These are phyloP conservation scores for Oryzias sinensis DNA, from an alignment of 2,797 vertebrate species.

Conservation along the genomic window DNA sequence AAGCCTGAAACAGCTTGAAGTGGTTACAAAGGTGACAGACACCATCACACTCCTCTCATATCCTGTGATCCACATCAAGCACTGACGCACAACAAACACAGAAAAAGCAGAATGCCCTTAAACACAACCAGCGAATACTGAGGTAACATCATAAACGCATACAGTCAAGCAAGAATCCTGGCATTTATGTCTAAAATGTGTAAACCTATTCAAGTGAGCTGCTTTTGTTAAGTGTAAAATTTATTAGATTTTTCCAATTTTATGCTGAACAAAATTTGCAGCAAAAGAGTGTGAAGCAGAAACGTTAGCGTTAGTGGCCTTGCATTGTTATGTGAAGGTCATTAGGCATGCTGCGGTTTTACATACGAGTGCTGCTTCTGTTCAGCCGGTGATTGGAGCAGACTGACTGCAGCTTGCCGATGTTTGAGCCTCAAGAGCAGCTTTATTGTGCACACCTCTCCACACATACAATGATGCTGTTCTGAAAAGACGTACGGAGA, in stretches of 20 bases:
- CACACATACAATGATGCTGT: too few relatives aligned
- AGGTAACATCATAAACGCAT: conserved; percentile 15
- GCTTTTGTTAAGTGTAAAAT: neutral
- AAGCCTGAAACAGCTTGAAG: conserved; percentile 65
- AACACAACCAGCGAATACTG: too few relatives aligned
- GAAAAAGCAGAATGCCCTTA: neutral
- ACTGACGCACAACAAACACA: conserved; percentile 15
- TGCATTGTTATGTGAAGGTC: neutral
- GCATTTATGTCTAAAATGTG: neutral
- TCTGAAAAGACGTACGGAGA: too few relatives aligned
- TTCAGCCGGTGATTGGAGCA: neutral
- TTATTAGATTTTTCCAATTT: neutral
- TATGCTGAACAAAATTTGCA: neutral
- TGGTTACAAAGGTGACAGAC: conserved; percentile 67
- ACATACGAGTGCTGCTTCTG: neutral
- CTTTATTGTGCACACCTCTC: too few relatives aligned
- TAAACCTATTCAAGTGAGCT: neutral
- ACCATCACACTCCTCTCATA: conserved; percentile 51
- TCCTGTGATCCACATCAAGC: conserved; percentile 34
- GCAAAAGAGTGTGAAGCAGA: too few relatives aligned
- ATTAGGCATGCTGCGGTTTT: neutral
- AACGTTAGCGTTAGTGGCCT: too few relatives aligned
- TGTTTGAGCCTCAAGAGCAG: neutral
- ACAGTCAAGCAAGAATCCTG: conserved; percentile 10
- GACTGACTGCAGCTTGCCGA: too few relatives aligned